Conservation (phyloP, 2,113 vertebrate species). For the Myodes glareolus region DNA sequence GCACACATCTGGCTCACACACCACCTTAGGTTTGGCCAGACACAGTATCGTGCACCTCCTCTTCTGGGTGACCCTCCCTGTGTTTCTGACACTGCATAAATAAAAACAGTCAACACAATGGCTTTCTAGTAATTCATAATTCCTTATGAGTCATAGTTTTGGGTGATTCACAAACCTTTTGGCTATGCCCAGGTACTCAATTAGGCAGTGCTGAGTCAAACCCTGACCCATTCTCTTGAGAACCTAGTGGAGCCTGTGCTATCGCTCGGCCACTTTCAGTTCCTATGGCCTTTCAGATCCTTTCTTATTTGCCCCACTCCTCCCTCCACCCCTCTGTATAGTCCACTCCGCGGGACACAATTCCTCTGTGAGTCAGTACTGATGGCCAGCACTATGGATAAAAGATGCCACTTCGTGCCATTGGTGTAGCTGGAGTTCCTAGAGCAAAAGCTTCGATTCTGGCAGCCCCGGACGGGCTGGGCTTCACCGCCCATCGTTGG, state of each 20-base stretch:
- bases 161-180: constrained; percentile 59
- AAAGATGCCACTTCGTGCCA: background rate
- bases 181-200: constrained; percentile 17
- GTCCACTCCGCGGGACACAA: background rate
- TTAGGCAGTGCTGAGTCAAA: background rate
- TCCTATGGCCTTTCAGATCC: background rate
- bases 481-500: background rate
- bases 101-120: constrained; percentile 50
- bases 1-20: background rate
- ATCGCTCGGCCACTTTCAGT: background rate
- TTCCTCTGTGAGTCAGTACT: background rate
- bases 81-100: constrained; percentile 8
- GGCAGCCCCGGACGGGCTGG: background rate
- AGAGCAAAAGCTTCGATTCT: background rate
- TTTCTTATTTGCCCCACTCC: background rate
- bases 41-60: background rate
- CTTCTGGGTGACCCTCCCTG: background rate
- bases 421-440: background rate
- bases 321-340: background rate
- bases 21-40: background rate
- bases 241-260: fast-evolving
- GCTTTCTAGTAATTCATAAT: constrained; percentile 73
- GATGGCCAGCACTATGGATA: background rate
- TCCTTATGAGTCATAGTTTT: constrained; percentile 65
- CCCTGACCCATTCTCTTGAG: background rate